Evolutionary conservation across 2,113 vertebrate species (phyloP).

Genomic region (Chamaetylas fuelleborni): DNA sequence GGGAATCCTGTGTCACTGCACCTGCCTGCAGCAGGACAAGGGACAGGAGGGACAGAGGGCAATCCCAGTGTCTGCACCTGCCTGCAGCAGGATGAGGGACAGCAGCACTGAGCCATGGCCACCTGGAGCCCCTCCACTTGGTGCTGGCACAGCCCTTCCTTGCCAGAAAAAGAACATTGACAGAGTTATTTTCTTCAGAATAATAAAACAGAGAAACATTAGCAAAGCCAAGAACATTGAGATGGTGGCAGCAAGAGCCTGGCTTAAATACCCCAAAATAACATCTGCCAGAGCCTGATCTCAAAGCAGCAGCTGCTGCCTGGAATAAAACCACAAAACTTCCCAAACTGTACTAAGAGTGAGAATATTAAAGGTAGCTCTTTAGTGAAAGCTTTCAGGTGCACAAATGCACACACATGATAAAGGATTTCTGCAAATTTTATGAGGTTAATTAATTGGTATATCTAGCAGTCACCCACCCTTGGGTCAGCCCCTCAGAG

Average conservation of each 20-base stretch:
- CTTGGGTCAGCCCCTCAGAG: not conserved
- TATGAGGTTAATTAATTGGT: not conserved
- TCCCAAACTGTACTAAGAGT: not conserved
- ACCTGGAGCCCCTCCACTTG: not conserved
- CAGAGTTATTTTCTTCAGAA: constrained; percentile 6
- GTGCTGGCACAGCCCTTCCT: not conserved
- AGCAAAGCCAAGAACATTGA: constrained; percentile 43
- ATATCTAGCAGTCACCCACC: not conserved
- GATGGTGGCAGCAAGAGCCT: constrained; percentile 17
- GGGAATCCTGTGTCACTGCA: not conserved
- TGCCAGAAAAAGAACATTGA: not conserved
- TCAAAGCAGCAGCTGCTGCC: not conserved
- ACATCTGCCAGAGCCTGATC: not conserved
- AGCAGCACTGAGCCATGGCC: not conserved
- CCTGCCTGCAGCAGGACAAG: not conserved
- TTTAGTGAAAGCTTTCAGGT: not conserved
- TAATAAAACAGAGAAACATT: constrained; percentile 11
- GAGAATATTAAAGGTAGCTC: not conserved
- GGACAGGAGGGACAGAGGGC: too few species aligned
- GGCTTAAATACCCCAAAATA: constrained; percentile 8
- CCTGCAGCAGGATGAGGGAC: too few species aligned
- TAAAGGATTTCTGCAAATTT: not conserved
- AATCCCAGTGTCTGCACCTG: too few species aligned
- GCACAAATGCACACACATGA: fast-evolving
- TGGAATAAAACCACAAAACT: not conserved